phyloP scores from a whole-genome alignment of 2,797 vertebrate species.

The Poecilia picta region DNA sequence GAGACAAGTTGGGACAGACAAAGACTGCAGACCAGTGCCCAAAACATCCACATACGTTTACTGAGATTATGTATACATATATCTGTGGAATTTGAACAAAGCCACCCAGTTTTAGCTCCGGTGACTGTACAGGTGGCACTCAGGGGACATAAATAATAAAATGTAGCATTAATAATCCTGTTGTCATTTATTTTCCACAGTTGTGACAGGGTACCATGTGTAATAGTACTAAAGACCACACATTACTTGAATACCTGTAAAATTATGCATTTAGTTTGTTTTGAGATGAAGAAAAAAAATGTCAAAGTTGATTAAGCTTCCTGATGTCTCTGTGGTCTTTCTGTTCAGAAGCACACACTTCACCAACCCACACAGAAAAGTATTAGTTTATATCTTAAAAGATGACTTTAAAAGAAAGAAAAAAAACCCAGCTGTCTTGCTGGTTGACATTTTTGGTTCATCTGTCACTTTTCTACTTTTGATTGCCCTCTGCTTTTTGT shows the following conservation, averaged over 20 bases:
- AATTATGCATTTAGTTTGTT: constrained; percentile 17
- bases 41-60: constrained; percentile 14
- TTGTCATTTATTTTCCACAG: constrained; percentile 40
- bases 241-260: constrained; percentile 40
- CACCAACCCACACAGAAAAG: constrained; percentile 11
- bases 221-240: background rate
- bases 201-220: constrained; percentile 14
- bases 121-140: constrained; percentile 56
- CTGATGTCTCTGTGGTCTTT: constrained; percentile 9
- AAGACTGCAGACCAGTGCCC: constrained; percentile 5
- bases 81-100: constrained; percentile 14
- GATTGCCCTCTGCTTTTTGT: constrained; percentile 44
- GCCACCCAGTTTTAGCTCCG: constrained; percentile 24
- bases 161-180: constrained; percentile 59
- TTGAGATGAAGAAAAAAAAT: constrained; percentile 1
- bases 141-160: constrained; percentile 56
- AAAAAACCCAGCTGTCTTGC: constrained; percentile 36
- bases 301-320: background rate
- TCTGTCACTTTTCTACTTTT: constrained; percentile 49
- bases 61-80: constrained; percentile 5
- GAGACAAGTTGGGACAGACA: background rate
- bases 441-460: constrained; percentile 43
- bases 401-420: constrained; percentile 9
- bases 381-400: constrained; percentile 19
- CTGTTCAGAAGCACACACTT: constrained; percentile 16